Evolutionary conservation across 2,888 invertebrate genomes (phyloP).

Genomic region (Imbricaverruca yamaguchii): DNA sequence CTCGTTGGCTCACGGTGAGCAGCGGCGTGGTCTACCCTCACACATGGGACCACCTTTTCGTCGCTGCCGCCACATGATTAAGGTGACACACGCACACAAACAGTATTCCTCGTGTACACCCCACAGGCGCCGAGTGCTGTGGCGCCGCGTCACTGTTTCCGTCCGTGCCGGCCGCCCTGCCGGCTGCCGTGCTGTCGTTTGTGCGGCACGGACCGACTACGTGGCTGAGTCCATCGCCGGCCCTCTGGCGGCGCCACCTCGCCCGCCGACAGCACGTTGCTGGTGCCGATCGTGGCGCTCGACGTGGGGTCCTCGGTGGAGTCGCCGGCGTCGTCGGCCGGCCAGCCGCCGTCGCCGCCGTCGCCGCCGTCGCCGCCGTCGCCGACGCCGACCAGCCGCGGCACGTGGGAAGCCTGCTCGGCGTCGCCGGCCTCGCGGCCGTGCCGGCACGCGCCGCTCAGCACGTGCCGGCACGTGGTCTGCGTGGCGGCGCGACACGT

Average conservation of each 20-base stretch:
- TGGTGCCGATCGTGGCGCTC: not conserved
- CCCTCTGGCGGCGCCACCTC: not conserved
- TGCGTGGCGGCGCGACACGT: not conserved
- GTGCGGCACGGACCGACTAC: not conserved
- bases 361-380: not conserved
- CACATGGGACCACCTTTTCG: too few relatives aligned
- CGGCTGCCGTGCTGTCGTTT: not conserved
- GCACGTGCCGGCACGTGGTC: not conserved
- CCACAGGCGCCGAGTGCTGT: too few relatives aligned
- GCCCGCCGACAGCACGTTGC: not conserved
- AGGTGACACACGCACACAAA: too few relatives aligned
- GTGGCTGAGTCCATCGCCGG: not conserved
- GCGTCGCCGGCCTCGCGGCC: not conserved
- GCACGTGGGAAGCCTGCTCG: not conserved
- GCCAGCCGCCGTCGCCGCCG: not conserved
- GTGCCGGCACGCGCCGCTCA: not conserved
- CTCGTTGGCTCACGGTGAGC: too few relatives aligned
- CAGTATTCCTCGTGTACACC: too few relatives aligned
- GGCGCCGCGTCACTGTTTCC: too few relatives aligned
- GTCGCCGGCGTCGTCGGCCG: not conserved
- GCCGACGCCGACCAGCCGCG: not conserved
- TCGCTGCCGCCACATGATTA: too few relatives aligned
- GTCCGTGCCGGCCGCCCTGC: too few relatives aligned
- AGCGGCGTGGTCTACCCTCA: too few relatives aligned
- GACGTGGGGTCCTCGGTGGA: not conserved